Evolutionary conservation across 1,140 invertebrate species (phyloP).

Genomic region (Cotesia typhae): DNA sequence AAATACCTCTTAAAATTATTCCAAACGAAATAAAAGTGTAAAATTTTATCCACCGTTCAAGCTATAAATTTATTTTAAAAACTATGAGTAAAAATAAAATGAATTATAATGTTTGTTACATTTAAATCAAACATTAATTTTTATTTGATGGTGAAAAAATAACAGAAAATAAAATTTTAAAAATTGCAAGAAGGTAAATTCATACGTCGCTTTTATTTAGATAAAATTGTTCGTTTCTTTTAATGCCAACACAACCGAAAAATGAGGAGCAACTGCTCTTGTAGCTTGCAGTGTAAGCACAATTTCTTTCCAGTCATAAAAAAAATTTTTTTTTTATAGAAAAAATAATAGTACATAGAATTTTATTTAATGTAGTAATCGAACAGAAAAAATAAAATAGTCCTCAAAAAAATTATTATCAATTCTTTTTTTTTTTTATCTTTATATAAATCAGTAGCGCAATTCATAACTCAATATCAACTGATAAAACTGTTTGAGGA

Average conservation of each 20-base stretch:
- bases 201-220: not conserved
- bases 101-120: too few species aligned
- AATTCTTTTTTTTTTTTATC: conserved; percentile 1
- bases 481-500: too few species aligned
- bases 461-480: too few species aligned
- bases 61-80: too few species aligned
- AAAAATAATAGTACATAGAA: not conserved
- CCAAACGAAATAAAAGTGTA: too few species aligned
- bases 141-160: not conserved
- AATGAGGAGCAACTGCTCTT: conserved; percentile 12
- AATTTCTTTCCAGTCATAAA: conserved; percentile 1
- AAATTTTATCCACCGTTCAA: too few species aligned
- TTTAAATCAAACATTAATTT: too few species aligned
- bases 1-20: too few species aligned
- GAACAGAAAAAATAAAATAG: not conserved
- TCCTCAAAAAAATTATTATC: not conserved
- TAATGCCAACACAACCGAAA: conserved; percentile 5
- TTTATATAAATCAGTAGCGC: too few species aligned
- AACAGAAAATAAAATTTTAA: not conserved
- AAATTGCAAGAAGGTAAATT: conserved; percentile 11
- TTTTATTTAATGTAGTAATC: not conserved
- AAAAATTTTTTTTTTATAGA: not conserved
- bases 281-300: conserved; percentile 12
- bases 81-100: too few species aligned
- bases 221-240: conserved; percentile 18